These are phyloP conservation scores for Synanthedon myopaeformis DNA, from an alignment of 2,888 invertebrate genomes.

Conservation along the genomic window DNA sequence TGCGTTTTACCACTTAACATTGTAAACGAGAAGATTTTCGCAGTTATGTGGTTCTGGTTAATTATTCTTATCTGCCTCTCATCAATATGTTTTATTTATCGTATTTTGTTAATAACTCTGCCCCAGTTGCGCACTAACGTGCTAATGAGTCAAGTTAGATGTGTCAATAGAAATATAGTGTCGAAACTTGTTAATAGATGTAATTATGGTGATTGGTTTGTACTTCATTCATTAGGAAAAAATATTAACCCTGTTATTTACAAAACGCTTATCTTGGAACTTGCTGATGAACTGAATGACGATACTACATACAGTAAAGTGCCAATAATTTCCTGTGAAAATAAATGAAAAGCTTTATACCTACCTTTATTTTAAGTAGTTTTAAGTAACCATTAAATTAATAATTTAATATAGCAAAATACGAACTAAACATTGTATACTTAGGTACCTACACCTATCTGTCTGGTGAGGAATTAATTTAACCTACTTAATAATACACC, in stretches of 20 bases:
- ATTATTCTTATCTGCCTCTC: slow-evolving; percentile 73
- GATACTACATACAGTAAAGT: slow-evolving; percentile 15
- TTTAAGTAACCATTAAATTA: too few relatives aligned
- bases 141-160: slow-evolving; percentile 72
- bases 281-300: slow-evolving; percentile 50
- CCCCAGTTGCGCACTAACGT: slow-evolving; percentile 72
- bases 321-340: background rate
- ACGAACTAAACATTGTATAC: too few relatives aligned
- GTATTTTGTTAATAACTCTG: slow-evolving; percentile 67
- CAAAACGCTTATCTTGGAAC: slow-evolving; percentile 71
- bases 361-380: too few relatives aligned
- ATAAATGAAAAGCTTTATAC: background rate
- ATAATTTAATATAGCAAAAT: too few relatives aligned
- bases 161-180: slow-evolving; percentile 62
- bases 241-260: slow-evolving; percentile 80
- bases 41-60: slow-evolving; percentile 82
- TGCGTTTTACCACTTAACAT: slow-evolving; percentile 84
- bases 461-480: too few relatives aligned
- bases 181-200: slow-evolving; percentile 63
- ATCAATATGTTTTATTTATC: slow-evolving; percentile 74
- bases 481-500: too few relatives aligned
- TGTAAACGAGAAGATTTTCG: slow-evolving; percentile 83
- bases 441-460: too few relatives aligned
- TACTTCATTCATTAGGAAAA: slow-evolving; percentile 79
- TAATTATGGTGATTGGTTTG: slow-evolving; percentile 81